Percentiles rank a stretch among this genome's conserved stretches.
Evolutionary conservation across 2,888 invertebrate genomes (phyloP).

Genomic region (Drosophila robusta): DNA sequence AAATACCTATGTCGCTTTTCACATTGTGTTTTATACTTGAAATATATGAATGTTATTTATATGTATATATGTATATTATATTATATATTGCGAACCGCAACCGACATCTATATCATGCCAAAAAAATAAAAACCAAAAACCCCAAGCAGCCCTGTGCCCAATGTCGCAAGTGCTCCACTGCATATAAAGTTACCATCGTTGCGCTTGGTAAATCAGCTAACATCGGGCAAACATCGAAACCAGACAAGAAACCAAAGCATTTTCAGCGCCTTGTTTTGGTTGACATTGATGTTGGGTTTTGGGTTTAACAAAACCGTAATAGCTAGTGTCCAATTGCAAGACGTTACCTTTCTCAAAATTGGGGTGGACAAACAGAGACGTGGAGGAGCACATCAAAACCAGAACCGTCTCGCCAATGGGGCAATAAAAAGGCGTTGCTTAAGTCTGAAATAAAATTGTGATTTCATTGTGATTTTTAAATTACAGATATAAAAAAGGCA

Average conservation of each 20-base stretch:
- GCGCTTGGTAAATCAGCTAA: conserved; percentile 51
- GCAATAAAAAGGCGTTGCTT: conserved; percentile 7
- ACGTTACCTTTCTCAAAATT: conserved; percentile 9
- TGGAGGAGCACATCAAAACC: not conserved
- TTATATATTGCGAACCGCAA: conserved; percentile 6
- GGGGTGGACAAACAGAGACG: no score
- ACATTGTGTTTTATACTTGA: not conserved
- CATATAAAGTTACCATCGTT: conserved; percentile 66
- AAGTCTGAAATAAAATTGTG: not conserved
- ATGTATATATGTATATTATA: no score
- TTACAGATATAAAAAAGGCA: not conserved
- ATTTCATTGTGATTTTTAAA: not conserved
- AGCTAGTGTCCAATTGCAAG: conserved; percentile 41
- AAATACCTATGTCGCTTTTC: not conserved
- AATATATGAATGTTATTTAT: not conserved
- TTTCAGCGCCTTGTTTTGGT: conserved; percentile 27
- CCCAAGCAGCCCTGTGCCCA: conserved; percentile 62
- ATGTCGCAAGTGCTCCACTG: conserved; percentile 61
- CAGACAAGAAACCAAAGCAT: conserved; percentile 22
- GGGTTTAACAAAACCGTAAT: conserved; percentile 32
- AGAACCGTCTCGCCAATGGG: conserved; percentile 8
- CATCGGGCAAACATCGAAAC: conserved; percentile 24
- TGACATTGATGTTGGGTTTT: conserved; percentile 68
- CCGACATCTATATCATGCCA: not conserved
- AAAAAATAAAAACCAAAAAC: conserved; percentile 25